phyloP scores from a whole-genome alignment of 2,888 invertebrate species.

The Microplitis deprimator region DNA sequence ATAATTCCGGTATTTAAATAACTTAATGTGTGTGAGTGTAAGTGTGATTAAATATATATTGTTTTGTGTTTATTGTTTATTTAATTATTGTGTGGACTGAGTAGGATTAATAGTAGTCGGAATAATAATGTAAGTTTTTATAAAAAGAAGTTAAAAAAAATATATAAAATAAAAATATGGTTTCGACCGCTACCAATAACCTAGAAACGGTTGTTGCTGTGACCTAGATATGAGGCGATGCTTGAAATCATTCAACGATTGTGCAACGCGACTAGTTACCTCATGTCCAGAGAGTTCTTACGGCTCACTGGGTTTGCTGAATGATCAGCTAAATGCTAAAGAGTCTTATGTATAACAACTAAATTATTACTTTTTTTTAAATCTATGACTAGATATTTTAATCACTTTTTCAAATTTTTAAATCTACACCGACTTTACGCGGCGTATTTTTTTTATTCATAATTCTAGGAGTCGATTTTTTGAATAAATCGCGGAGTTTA shows the following conservation, averaged over 20 bases:
- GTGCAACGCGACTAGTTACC: slow-evolving; percentile 70
- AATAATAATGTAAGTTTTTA: neutral
- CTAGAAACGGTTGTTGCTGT: slow-evolving; percentile 72
- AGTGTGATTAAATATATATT: neutral
- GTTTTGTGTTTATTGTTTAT: neutral
- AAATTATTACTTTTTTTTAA: neutral
- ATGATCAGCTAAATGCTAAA: slow-evolving; percentile 39
- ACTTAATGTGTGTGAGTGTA: neutral
- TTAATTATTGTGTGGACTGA: neutral
- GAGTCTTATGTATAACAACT: slow-evolving; percentile 9
- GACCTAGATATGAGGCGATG: slow-evolving; percentile 72
- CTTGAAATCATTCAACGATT: slow-evolving; percentile 72
- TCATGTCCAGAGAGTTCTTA: slow-evolving; percentile 60
- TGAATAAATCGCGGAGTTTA: too few species aligned
- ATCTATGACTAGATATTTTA: neutral
- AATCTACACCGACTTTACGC: too few species aligned
- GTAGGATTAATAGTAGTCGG: neutral
- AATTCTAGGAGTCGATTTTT: too few species aligned
- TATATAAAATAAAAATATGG: slow-evolving; percentile 36
- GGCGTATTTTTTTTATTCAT: too few species aligned
- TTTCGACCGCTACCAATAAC: slow-evolving; percentile 70
- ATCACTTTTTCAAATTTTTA: neutral
- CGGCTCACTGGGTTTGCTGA: slow-evolving; percentile 34
- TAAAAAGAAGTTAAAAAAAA: slow-evolving; percentile 9
- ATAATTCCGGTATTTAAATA: neutral